These are phyloP conservation scores for Pecten maximus DNA, from an alignment of 2,888 invertebrate genomes.

Conservation along the genomic window DNA sequence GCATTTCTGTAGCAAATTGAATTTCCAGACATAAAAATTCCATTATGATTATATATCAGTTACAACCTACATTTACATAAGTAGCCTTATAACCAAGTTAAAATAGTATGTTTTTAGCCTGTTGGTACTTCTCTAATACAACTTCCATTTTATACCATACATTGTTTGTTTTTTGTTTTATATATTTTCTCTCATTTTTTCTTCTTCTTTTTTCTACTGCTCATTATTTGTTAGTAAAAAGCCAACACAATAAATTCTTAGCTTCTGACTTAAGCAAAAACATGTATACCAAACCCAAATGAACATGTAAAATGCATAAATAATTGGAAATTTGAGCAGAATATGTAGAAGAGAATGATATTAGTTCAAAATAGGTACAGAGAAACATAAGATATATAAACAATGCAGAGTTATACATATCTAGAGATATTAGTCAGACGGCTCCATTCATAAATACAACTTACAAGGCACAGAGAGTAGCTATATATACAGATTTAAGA, in stretches of 20 bases:
- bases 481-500: constrained; percentile 30
- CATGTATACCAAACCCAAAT: constrained; percentile 4
- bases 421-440: constrained; percentile 30
- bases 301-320: background rate
- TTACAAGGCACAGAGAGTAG: constrained; percentile 35
- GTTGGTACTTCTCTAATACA: too few species aligned
- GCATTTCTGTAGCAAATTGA: too few species aligned
- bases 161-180: too few species aligned
- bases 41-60: too few species aligned
- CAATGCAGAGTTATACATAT: background rate
- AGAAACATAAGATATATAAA: constrained; percentile 1
- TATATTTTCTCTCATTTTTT: too few species aligned
- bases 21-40: too few species aligned
- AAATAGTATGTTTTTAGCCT: too few species aligned
- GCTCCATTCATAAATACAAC: constrained; percentile 35
- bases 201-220: too few species aligned
- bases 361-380: constrained; percentile 13
- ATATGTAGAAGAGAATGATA: background rate
- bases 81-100: too few species aligned
- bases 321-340: constrained; percentile 21
- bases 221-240: background rate
- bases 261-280: background rate
- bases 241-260: background rate
- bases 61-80: too few species aligned
- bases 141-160: too few species aligned